Evolutionary conservation across 2,797 vertebrate genomes (phyloP).

Genomic region (Scyliorhinus canicula): DNA sequence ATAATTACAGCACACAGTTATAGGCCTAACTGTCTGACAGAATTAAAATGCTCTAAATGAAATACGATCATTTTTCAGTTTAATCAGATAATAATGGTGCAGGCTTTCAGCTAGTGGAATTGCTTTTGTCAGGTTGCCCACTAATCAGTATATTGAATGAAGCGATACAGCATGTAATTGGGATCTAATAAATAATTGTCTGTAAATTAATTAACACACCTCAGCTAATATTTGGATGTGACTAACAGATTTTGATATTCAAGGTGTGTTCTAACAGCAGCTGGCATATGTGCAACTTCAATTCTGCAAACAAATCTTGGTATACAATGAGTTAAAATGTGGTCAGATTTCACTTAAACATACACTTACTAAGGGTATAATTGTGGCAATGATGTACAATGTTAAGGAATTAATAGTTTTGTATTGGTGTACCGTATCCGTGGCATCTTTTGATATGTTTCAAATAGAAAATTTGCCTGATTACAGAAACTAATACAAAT

Average conservation of each 20-base stretch:
- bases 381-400: neutral
- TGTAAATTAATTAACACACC: slow-evolving; percentile 5
- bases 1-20: neutral
- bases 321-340: slow-evolving; percentile 8
- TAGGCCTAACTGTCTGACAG: neutral
- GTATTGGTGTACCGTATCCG: neutral
- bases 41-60: neutral
- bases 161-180: neutral
- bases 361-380: slow-evolving; percentile 26
- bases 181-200: neutral
- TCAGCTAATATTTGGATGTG: neutral
- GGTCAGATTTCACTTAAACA: slow-evolving; percentile 34
- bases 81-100: slow-evolving; percentile 19
- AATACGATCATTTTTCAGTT: slow-evolving; percentile 21
- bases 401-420: slow-evolving; percentile 29
- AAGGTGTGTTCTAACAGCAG: neutral
- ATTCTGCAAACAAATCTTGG: neutral
- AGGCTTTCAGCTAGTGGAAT: neutral
- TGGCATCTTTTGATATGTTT: neutral
- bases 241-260: slow-evolving; percentile 18
- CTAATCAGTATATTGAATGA: neutral
- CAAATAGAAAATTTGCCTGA: neutral
- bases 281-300: neutral
- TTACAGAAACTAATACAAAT: neutral
- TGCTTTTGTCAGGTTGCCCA: neutral